A percentile compares a stretch with the other conserved stretches of the same genome.
Conservation (phyloP, 1,140 invertebrate genomes). For the Drosophila baimaii region DNA sequence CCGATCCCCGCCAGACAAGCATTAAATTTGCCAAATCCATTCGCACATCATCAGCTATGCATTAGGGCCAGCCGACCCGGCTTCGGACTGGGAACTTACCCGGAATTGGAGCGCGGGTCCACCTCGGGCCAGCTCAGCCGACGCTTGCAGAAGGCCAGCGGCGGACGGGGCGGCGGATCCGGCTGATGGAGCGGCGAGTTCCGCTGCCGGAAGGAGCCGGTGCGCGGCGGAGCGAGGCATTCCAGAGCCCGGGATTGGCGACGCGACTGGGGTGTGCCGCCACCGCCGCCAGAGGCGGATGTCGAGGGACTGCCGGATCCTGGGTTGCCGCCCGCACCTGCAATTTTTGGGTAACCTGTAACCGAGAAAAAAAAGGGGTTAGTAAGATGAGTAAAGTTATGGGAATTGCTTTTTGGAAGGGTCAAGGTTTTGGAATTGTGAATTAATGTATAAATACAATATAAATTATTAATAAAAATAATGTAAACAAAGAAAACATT, state of each 20-base stretch:
- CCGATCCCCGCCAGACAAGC: slow-evolving; percentile 18
- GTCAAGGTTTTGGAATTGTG: not conserved
- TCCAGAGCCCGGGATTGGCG: slow-evolving; percentile 86
- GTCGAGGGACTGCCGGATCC: slow-evolving; percentile 59
- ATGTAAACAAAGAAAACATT: too few species aligned
- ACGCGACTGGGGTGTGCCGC: slow-evolving; percentile 74
- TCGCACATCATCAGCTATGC: slow-evolving; percentile 73
- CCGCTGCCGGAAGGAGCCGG: slow-evolving; percentile 87
- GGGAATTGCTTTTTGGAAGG: not conserved
- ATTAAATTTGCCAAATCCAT: slow-evolving; percentile 64
- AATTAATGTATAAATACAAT: not conserved
- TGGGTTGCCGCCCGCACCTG: slow-evolving; percentile 85
- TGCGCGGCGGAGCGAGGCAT: slow-evolving; percentile 86
- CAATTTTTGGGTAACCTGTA: slow-evolving; percentile 79
- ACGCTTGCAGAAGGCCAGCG: slow-evolving; percentile 89
- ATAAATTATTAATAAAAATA: not conserved
- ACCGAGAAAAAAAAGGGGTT: not conserved
- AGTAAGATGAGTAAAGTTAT: not conserved
- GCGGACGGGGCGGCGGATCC: slow-evolving; percentile 86
- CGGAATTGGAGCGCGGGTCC: slow-evolving; percentile 91
- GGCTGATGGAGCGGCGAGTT: slow-evolving; percentile 84
- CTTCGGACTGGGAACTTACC: slow-evolving; percentile 86
- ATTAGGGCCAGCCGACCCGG: slow-evolving; percentile 25
- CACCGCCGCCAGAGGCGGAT: slow-evolving; percentile 42
- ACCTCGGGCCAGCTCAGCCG: slow-evolving; percentile 92